These are phyloP conservation scores for Athalia circularis DNA, from an alignment of 2,888 invertebrate genomes.

Conservation along the genomic window DNA sequence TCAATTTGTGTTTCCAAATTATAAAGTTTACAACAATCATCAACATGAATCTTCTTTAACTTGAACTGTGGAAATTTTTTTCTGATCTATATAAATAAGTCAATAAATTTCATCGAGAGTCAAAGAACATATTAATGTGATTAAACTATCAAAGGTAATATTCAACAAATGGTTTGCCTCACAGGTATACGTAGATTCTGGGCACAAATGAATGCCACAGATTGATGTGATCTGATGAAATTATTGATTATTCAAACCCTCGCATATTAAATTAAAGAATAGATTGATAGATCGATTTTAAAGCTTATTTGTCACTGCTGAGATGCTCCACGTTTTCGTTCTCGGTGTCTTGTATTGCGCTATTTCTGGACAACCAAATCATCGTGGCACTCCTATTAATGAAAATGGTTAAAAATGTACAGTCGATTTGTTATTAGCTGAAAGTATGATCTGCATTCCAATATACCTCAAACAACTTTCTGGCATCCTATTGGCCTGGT, in stretches of 20 bases:
- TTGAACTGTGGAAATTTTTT: background rate
- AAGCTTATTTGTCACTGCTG: conserved; percentile 22
- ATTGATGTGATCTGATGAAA: background rate
- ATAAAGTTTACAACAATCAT: background rate
- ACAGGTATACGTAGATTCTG: background rate
- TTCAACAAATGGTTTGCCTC: background rate
- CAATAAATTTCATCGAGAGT: background rate
- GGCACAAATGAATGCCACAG: background rate
- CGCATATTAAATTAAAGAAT: conserved; percentile 7
- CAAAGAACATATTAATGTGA: background rate
- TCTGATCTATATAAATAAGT: background rate
- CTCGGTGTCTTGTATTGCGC: background rate
- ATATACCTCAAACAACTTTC: conserved; percentile 79
- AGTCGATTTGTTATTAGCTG: background rate
- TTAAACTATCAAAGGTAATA: background rate
- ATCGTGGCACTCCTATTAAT: conserved; percentile 60
- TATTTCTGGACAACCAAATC: conserved; percentile 57
- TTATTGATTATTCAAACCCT: conserved; percentile 25
- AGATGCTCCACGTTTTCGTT: conserved; percentile 2
- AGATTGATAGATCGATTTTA: background rate
- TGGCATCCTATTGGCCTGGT: conserved; percentile 79
- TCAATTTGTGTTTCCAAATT: background rate
- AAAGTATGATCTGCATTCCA: conserved; percentile 26
- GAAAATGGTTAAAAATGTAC: conserved; percentile 16
- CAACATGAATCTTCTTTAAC: background rate